Conservation (phyloP, 2,113 vertebrate species). For the Sapajus apella region DNA sequence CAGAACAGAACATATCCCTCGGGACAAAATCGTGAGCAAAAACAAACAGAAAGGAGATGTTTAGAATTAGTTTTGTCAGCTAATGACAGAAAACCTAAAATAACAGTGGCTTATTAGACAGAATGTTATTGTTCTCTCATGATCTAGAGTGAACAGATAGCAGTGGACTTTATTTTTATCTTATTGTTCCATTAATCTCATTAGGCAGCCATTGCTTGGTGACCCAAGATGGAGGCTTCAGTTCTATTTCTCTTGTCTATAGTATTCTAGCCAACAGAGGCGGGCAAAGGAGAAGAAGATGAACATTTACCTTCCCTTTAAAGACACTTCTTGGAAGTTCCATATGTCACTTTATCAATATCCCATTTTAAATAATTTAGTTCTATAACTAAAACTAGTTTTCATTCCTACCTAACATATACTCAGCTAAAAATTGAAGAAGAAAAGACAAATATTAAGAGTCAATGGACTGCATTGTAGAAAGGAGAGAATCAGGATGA, state of each 20-base stretch:
- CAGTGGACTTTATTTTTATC: neutral
- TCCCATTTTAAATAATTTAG: neutral
- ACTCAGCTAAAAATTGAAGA: neutral
- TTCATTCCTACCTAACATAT: neutral
- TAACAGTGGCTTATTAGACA: neutral
- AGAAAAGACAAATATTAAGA: neutral
- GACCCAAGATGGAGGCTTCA: neutral
- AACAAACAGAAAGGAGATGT: neutral
- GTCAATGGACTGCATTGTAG: neutral
- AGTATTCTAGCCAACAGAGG: neutral
- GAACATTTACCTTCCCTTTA: neutral
- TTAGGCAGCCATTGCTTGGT: neutral
- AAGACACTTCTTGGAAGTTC: neutral
- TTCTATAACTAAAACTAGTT: neutral
- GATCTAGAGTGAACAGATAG: neutral
- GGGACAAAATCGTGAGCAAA: neutral
- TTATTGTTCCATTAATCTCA: neutral
- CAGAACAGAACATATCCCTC: neutral
- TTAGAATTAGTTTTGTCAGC: slow-evolving; percentile 3
- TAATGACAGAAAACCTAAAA: neutral
- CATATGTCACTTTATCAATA: neutral
- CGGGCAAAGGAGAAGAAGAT: neutral
- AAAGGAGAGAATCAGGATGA: neutral
- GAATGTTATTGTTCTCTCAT: neutral
- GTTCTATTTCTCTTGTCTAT: neutral